These are phyloP conservation scores for Chrysomela aeneicollis DNA, from an alignment of 2,888 invertebrate genomes.

Conservation along the genomic window DNA sequence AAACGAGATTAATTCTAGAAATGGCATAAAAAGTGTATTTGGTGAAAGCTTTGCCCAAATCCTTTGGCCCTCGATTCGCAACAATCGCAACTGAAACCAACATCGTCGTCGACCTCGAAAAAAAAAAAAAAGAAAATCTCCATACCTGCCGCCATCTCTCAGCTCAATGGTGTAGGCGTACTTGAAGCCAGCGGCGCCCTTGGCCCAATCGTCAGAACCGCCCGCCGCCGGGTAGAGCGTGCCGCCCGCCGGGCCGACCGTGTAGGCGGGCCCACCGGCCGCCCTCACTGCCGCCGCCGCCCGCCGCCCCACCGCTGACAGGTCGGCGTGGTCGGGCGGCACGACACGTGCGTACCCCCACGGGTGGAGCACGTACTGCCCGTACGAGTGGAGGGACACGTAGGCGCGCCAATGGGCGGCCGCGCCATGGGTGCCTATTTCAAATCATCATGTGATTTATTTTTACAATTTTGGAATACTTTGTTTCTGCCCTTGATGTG, in stretches of 20 bases:
- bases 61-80: too few species aligned
- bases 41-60: too few species aligned
- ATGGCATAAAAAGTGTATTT: too few species aligned
- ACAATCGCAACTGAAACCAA: too few species aligned
- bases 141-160: slow-evolving; percentile 79
- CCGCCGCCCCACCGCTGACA: slow-evolving; percentile 73
- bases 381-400: slow-evolving; percentile 84
- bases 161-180: slow-evolving; percentile 91
- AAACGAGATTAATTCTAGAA: too few species aligned
- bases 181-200: slow-evolving; percentile 81
- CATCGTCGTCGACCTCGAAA: too few species aligned
- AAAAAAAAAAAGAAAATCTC: too few species aligned
- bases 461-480: too few species aligned
- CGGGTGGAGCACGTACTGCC: slow-evolving; percentile 85
- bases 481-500: too few species aligned
- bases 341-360: slow-evolving; percentile 83
- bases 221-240: slow-evolving; percentile 82
- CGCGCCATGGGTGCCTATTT: slow-evolving; percentile 48
- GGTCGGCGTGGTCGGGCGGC: slow-evolving; percentile 74
- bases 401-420: slow-evolving; percentile 73
- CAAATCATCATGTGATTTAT: too few species aligned
- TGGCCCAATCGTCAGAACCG: slow-evolving; percentile 92
- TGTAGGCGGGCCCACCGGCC: slow-evolving; percentile 71
- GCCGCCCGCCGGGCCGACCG: slow-evolving; percentile 80
- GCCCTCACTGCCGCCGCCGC: slow-evolving; percentile 73